phyloP scores from a whole-genome alignment of 1,140 invertebrate species.

The Anastrepha obliqua region DNA sequence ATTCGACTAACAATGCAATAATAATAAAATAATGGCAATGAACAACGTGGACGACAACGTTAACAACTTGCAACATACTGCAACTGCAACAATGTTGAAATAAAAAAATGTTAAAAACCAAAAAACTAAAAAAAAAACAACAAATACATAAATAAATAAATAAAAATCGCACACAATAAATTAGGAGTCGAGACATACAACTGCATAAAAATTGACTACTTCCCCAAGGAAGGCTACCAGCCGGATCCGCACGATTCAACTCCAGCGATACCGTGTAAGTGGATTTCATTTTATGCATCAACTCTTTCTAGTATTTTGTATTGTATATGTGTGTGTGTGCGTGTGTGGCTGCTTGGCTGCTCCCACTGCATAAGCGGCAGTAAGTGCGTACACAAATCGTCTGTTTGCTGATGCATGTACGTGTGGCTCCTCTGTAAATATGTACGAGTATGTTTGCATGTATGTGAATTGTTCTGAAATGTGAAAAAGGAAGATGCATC shows the following conservation, averaged over 20 bases:
- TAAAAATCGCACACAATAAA: slow-evolving; percentile 51
- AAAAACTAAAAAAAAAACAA: slow-evolving; percentile 1
- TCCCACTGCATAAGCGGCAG: not conserved
- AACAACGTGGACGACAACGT: slow-evolving; percentile 41
- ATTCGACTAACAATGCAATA: slow-evolving; percentile 46
- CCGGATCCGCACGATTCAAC: slow-evolving; percentile 91
- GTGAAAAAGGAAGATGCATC: not conserved
- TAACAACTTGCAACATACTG: slow-evolving; percentile 25
- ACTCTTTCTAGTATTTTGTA: not conserved
- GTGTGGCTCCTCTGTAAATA: not conserved
- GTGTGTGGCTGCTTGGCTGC: not conserved
- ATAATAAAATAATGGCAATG: slow-evolving; percentile 44
- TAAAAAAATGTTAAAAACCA: slow-evolving; percentile 16
- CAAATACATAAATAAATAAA: not conserved
- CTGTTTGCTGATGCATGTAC: not conserved
- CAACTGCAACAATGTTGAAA: slow-evolving; percentile 34
- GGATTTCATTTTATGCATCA: slow-evolving; percentile 5
- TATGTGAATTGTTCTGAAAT: not conserved
- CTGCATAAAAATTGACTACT: slow-evolving; percentile 90
- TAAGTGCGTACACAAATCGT: not conserved
- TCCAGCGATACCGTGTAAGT: slow-evolving; percentile 92
- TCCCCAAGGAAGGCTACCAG: slow-evolving; percentile 87
- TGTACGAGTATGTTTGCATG: not conserved
- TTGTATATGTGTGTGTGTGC: not conserved
- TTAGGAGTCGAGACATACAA: slow-evolving; percentile 76